Conservation (phyloP, 2,113 vertebrate genomes). For the Irena cyanogastra region DNA sequence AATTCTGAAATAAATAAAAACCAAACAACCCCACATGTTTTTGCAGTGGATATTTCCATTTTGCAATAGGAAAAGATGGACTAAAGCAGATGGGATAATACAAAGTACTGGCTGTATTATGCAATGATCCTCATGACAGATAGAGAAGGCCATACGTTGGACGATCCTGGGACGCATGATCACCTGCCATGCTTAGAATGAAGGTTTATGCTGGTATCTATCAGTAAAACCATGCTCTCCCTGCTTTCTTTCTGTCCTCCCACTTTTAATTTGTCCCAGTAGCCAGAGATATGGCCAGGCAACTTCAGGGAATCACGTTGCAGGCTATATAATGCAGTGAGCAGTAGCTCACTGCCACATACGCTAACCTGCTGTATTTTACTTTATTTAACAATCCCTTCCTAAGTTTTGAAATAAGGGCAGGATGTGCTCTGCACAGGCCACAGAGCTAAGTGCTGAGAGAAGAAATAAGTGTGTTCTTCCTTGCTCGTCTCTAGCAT, state of each 20-base stretch:
- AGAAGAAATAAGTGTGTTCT: background rate
- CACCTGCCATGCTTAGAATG: background rate
- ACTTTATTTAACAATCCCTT: background rate
- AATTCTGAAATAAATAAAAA: background rate
- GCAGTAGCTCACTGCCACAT: background rate
- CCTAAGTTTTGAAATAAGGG: background rate
- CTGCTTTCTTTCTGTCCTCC: background rate
- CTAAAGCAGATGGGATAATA: background rate
- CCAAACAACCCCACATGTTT: accelerated
- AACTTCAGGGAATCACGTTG: background rate
- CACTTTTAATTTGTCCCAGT: background rate
- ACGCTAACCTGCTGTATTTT: background rate
- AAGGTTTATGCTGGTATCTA: background rate
- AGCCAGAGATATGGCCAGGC: background rate
- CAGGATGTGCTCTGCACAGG: background rate
- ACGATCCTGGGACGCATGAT: background rate
- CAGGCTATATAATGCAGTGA: background rate
- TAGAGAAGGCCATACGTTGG: background rate
- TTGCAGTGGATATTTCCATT: background rate
- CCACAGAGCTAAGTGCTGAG: background rate
- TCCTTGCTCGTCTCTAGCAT: background rate
- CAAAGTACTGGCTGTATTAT: background rate
- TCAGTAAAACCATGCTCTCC: background rate
- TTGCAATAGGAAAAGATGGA: background rate
- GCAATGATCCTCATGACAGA: background rate